Evolutionary conservation across 1,140 invertebrate genomes (phyloP).

Genomic region (Chironomus striatipennis): DNA sequence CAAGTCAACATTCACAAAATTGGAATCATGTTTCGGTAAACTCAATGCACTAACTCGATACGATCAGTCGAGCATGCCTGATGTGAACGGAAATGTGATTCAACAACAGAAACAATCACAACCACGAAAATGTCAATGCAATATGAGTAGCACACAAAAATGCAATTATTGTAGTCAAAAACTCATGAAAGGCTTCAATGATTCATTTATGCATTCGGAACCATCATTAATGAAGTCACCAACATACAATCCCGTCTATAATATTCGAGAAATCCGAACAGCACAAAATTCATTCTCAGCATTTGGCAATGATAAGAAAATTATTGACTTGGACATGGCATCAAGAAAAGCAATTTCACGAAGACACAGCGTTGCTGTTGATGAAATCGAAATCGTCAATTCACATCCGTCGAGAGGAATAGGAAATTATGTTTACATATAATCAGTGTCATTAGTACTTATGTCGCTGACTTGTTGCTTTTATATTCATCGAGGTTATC

Average conservation of each 20-base stretch:
- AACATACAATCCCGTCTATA: conserved; percentile 38
- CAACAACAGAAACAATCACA: neutral
- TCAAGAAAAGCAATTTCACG: neutral
- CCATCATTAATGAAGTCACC: neutral
- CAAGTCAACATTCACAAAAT: neutral
- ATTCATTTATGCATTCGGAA: neutral
- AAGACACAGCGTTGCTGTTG: conserved; percentile 19
- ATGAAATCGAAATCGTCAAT: conserved; percentile 36
- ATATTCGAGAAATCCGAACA: conserved; percentile 39
- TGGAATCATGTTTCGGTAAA: neutral
- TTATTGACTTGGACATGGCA: conserved; percentile 34
- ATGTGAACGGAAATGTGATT: neutral
- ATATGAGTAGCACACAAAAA: neutral
- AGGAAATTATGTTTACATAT: conserved; percentile 38
- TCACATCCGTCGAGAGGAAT: conserved; percentile 38
- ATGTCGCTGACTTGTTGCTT: too few species aligned
- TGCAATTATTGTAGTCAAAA: neutral
- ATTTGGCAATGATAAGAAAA: conserved; percentile 38
- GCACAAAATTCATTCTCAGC: conserved; percentile 37
- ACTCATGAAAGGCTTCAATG: neutral
- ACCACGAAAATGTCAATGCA: conserved; percentile 3
- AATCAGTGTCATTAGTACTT: conserved; percentile 23
- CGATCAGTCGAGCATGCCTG: neutral
- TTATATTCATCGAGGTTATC: neutral
- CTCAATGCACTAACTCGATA: neutral